phyloP scores from a whole-genome alignment of 2,797 vertebrate species.

The Squalus acanthias region DNA sequence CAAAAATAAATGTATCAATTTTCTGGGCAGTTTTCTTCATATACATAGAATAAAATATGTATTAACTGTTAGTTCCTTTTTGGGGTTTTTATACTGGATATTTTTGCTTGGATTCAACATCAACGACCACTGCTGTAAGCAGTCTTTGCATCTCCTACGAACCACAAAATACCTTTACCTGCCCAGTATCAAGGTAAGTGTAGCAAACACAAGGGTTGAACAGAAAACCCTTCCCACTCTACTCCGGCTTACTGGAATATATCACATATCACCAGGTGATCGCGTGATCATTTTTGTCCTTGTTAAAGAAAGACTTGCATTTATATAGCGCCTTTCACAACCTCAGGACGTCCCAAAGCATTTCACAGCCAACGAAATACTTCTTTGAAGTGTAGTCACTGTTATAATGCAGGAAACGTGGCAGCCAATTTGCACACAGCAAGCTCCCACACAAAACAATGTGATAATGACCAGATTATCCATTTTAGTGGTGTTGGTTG shows the following conservation, averaged over 20 bases:
- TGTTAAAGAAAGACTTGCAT: background rate
- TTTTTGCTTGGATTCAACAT: background rate
- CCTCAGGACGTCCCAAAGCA: no score
- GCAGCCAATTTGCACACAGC: no score
- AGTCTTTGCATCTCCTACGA: background rate
- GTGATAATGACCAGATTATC: no score
- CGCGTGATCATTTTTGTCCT: background rate
- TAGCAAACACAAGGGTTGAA: background rate
- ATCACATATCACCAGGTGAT: background rate
- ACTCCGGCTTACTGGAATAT: background rate
- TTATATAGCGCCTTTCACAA: background rate
- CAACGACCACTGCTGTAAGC: background rate
- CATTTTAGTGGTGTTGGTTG: background rate
- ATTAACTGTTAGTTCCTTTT: background rate
- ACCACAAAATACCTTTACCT: background rate
- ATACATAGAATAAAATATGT: background rate
- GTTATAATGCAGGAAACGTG: no score
- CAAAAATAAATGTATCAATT: background rate
- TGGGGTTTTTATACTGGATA: background rate
- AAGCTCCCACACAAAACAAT: no score
- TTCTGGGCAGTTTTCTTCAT: background rate
- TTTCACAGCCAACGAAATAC: no score
- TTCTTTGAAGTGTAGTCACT: no score
- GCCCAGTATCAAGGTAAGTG: background rate
- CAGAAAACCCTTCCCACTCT: background rate